Evolutionary conservation across 2,113 vertebrate genomes (phyloP).

Genomic region (Phaethon lepturus): DNA sequence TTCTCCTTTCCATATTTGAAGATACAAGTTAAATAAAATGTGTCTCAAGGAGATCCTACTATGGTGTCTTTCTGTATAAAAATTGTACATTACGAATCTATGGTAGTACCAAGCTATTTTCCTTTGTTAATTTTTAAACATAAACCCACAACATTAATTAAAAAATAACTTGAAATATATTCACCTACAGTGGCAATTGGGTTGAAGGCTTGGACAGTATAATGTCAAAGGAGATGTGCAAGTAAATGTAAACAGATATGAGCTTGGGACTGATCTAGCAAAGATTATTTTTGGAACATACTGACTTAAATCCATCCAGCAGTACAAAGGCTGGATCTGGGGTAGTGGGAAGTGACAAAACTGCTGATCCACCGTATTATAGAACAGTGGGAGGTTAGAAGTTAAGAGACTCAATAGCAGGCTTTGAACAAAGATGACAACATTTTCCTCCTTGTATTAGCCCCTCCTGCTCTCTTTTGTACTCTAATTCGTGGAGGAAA

Average conservation of each 20-base stretch:
- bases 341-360: neutral
- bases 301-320: neutral
- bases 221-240: neutral
- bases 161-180: neutral
- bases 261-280: neutral
- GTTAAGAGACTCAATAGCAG: neutral
- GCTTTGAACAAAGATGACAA: neutral
- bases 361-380: neutral
- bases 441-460: neutral
- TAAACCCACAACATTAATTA: neutral
- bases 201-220: neutral
- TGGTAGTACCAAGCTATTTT: neutral
- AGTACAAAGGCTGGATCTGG: neutral
- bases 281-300: neutral
- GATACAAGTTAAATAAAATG: neutral
- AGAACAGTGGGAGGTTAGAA: neutral
- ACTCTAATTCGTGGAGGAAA: neutral
- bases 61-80: neutral
- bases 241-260: neutral
- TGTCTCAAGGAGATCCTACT: neutral
- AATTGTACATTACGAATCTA: neutral
- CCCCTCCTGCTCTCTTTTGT: neutral
- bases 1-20: neutral
- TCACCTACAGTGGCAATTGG: neutral
- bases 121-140: neutral